These are phyloP conservation scores for Meteorus cinctellus DNA, from an alignment of 2,888 invertebrate species.

Conservation along the genomic window DNA sequence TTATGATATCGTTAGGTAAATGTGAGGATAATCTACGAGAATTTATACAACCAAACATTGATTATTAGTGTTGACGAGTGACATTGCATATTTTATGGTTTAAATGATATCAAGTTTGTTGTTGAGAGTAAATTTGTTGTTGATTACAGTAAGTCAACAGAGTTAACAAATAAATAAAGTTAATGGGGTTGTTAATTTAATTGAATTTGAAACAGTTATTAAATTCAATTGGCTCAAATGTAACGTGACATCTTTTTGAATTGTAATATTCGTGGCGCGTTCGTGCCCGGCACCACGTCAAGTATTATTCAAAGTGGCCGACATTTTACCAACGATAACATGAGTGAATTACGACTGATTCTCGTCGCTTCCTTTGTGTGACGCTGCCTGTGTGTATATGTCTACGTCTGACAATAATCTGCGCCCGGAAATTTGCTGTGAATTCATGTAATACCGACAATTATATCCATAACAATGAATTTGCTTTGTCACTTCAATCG, in stretches of 20 bases:
- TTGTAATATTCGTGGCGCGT: background rate
- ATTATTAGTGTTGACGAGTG: background rate
- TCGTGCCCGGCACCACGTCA: background rate
- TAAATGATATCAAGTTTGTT: background rate
- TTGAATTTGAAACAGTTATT: background rate
- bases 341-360: background rate
- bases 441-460: background rate
- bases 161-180: background rate
- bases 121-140: background rate
- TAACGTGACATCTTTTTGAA: background rate
- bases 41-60: background rate
- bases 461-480: background rate
- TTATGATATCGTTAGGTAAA: too few species aligned
- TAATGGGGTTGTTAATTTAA: background rate
- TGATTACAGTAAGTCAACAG: background rate
- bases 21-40: too few species aligned
- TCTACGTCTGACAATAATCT: background rate
- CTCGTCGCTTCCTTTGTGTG: background rate
- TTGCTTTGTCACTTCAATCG: background rate
- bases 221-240: background rate
- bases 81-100: background rate
- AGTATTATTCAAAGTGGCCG: background rate
- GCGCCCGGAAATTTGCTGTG: background rate
- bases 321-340: conserved; percentile 8
- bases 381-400: background rate